These are phyloP conservation scores for Fistularia tabacaria DNA, from an alignment of 2,797 vertebrate genomes.

Conservation along the genomic window DNA sequence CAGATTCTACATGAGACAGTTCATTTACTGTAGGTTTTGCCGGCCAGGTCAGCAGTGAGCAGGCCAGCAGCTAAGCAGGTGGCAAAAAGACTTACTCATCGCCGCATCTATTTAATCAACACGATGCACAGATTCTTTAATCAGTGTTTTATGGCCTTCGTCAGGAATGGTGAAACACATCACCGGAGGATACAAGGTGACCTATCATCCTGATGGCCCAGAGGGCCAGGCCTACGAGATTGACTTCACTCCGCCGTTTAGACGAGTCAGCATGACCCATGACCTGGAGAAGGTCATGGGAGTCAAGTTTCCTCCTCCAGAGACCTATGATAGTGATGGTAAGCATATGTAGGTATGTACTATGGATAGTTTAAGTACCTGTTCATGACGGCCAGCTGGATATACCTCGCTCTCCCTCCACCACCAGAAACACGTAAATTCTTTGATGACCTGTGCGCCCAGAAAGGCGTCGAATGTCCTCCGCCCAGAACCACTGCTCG, in stretches of 20 bases:
- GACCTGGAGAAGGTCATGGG: slow-evolving; percentile 89
- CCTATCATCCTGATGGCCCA: slow-evolving; percentile 91
- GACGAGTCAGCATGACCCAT: slow-evolving; percentile 85
- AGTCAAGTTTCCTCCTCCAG: slow-evolving; percentile 84
- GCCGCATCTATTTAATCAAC: no score
- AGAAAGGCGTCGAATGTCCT: slow-evolving; percentile 89
- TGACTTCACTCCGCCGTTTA: slow-evolving; percentile 97
- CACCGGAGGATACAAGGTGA: slow-evolving; percentile 88
- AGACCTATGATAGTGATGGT: slow-evolving; percentile 74
- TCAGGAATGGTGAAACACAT: slow-evolving; percentile 96
- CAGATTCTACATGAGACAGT: no score
- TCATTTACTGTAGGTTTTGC: no score
- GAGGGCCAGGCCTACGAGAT: slow-evolving; percentile 86
- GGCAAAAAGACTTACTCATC: not conserved
- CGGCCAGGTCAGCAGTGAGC: no score
- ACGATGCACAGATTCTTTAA: no score
- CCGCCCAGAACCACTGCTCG: slow-evolving; percentile 91
- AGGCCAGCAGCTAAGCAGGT: no score
- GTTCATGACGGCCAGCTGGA: not conserved
- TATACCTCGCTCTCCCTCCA: not conserved
- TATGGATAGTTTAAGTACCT: not conserved
- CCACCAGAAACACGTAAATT: slow-evolving; percentile 87
- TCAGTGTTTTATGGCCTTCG: slow-evolving; percentile 3
- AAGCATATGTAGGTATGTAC: slow-evolving; percentile 3
- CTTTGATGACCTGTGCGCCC: slow-evolving; percentile 85